phyloP scores from a whole-genome alignment of 2,797 vertebrate genomes.

The Cetoscarus ocellatus region DNA sequence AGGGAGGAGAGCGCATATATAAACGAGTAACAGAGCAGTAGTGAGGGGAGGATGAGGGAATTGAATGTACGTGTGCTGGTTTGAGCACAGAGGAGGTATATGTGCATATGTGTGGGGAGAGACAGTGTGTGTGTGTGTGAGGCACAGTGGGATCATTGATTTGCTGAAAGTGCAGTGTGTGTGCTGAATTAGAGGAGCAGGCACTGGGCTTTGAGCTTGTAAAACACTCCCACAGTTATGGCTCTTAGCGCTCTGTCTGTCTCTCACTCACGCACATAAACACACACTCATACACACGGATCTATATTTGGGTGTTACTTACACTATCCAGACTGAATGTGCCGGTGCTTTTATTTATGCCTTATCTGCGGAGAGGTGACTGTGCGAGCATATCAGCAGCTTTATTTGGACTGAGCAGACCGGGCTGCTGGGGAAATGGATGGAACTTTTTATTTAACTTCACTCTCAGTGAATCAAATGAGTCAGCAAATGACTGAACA shows the following conservation, averaged over 20 bases:
- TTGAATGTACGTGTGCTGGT: constrained; percentile 34
- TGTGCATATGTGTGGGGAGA: constrained; percentile 35
- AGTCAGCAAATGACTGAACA: constrained; percentile 36
- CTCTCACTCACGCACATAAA: constrained; percentile 51
- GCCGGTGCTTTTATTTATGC: constrained; percentile 64
- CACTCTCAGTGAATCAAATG: constrained; percentile 26
- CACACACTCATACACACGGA: constrained; percentile 50
- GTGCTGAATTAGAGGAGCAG: constrained; percentile 80
- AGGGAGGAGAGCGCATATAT: constrained; percentile 28
- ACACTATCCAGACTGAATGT: constrained; percentile 52
- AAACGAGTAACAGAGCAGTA: constrained; percentile 47
- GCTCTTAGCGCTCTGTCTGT: constrained; percentile 62
- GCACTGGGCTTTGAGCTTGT: constrained; percentile 80
- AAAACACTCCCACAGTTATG: constrained; percentile 79
- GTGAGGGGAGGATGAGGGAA: constrained; percentile 48
- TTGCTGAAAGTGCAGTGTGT: constrained; percentile 81
- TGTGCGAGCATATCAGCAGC: constrained; percentile 39
- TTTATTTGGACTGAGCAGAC: constrained; percentile 46
- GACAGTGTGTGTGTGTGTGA: constrained; percentile 43
- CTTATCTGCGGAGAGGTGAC: constrained; percentile 59
- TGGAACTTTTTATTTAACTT: constrained; percentile 19
- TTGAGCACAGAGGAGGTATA: constrained; percentile 27
- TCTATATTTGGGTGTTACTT: constrained; percentile 78
- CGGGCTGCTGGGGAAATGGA: constrained; percentile 33
- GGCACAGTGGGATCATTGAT: constrained; percentile 83